Percentiles rank a stretch among this genome's conserved stretches.
Evolutionary conservation across 1,140 invertebrate species (phyloP).

Genomic region (Paramacrobiotus metropolitanus): DNA sequence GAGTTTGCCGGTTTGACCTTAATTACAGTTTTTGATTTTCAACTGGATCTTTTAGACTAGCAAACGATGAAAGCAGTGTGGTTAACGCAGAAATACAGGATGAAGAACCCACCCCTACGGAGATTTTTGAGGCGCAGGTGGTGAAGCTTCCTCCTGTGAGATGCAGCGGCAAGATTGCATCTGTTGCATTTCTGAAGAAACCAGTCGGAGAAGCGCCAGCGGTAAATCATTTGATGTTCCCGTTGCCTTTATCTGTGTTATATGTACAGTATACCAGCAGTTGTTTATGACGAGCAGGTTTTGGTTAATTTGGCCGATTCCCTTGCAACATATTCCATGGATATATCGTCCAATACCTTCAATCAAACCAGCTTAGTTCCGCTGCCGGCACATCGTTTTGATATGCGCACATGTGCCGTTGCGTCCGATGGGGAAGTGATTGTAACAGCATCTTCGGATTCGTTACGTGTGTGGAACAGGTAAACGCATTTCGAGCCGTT

Average conservation of each 20-base stretch:
- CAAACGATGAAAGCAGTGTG: constrained; percentile 25
- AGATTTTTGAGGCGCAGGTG: not conserved
- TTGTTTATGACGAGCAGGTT: not conserved
- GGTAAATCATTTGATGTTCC: not conserved
- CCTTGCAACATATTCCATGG: constrained; percentile 25
- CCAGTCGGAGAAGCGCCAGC: not conserved
- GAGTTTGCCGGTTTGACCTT: constrained; percentile 3
- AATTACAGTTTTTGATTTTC: not conserved
- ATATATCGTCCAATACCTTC: constrained; percentile 40
- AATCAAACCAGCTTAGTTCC: constrained; percentile 37
- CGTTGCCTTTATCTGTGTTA: not conserved
- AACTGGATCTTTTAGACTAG: not conserved
- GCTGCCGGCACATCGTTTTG: constrained; percentile 55
- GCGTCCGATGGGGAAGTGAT: constrained; percentile 45
- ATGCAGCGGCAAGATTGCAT: not conserved
- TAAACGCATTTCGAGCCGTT: constrained; percentile 19
- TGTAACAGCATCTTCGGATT: constrained; percentile 16
- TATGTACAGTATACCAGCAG: not conserved
- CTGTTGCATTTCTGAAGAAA: not conserved
- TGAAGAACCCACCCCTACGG: constrained; percentile 3
- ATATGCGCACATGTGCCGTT: constrained; percentile 60
- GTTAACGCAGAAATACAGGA: constrained; percentile 48
- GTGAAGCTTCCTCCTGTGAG: not conserved
- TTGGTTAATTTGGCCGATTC: constrained; percentile 18
- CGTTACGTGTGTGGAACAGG: constrained; percentile 53